Evolutionary conservation across 2,888 invertebrate species (phyloP).

Genomic region (Trissonchulus sp.): DNA sequence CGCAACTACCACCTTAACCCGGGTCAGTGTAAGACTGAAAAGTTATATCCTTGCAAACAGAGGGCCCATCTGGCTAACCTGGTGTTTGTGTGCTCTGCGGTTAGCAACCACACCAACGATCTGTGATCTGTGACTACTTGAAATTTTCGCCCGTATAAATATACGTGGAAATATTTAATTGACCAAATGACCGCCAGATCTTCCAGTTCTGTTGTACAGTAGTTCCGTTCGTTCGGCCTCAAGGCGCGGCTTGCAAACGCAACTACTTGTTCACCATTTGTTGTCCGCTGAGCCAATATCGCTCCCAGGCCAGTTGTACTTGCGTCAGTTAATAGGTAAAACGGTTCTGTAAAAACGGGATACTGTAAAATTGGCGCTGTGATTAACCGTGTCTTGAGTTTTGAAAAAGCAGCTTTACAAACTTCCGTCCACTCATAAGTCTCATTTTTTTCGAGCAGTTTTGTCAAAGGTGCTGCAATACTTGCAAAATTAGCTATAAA

Average conservation of each 20-base stretch:
- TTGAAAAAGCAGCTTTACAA: not conserved
- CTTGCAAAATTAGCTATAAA: not conserved
- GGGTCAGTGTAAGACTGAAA: not conserved
- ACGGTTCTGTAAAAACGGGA: conserved; percentile 2
- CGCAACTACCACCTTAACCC: no score
- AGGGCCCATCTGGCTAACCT: no score
- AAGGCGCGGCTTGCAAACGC: not conserved
- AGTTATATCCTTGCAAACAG: no score
- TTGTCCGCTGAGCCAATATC: not conserved
- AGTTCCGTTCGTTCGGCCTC: not conserved
- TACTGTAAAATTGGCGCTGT: not conserved
- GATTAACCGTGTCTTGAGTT: not conserved
- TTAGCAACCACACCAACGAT: no score
- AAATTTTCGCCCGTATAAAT: conserved; percentile 10
- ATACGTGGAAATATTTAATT: not conserved
- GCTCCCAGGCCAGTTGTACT: not conserved
- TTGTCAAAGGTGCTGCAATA: not conserved
- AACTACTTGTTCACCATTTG: not conserved
- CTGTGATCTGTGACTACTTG: not conserved
- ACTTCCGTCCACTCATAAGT: not conserved
- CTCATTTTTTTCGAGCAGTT: not conserved
- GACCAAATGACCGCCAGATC: not conserved
- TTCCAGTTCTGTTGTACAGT: not conserved
- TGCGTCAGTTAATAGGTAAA: not conserved
- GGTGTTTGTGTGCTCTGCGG: no score